A percentile compares a stretch with the other conserved stretches of the same genome.
phyloP scores from a whole-genome alignment of 2,797 vertebrate genomes.

The Morus bassanus region DNA sequence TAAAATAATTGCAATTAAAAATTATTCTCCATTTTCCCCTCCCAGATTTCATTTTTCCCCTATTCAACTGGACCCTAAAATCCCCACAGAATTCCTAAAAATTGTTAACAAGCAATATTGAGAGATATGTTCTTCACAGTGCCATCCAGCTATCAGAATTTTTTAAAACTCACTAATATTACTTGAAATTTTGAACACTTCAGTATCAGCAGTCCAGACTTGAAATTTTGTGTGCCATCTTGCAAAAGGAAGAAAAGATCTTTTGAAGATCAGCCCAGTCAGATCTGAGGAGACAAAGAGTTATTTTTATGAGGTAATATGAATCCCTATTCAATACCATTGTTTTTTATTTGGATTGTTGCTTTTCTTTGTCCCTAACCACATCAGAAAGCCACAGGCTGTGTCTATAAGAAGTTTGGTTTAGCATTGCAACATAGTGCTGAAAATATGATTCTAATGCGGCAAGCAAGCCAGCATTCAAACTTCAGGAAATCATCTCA shows the following conservation, averaged over 20 bases:
- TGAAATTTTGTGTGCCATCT: background rate
- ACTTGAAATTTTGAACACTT: background rate
- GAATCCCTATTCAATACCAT: accelerated
- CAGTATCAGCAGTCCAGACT: background rate
- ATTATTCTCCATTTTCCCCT: background rate
- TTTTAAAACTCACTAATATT: background rate
- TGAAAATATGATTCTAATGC: background rate
- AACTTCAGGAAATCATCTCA: background rate
- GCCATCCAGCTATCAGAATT: background rate
- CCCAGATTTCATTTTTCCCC: background rate
- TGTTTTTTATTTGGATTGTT: background rate
- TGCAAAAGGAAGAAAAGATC: background rate
- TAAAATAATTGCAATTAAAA: background rate
- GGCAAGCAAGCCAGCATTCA: background rate
- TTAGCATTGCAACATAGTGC: background rate
- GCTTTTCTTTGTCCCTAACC: background rate
- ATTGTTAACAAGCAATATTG: background rate
- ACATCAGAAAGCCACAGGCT: background rate
- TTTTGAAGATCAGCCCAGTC: background rate
- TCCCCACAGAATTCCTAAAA: background rate
- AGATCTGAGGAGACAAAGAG: background rate
- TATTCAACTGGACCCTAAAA: background rate
- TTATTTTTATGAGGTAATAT: background rate
- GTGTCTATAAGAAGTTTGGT: accelerated
- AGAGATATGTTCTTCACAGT: background rate